Conservation (phyloP, 2,113 vertebrate species). For the Centropus bengalensis region DNA sequence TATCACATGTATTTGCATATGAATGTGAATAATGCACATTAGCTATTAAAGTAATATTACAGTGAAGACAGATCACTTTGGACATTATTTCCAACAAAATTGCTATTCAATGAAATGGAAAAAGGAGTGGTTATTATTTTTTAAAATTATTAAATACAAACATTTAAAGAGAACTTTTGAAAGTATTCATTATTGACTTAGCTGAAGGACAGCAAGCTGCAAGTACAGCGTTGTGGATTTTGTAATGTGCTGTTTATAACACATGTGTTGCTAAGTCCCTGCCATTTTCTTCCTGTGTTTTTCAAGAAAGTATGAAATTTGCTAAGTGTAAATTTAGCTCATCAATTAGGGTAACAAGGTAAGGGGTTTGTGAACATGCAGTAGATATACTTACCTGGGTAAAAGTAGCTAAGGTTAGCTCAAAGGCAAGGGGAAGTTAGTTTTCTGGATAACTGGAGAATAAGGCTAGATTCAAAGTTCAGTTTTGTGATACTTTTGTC, state of each 20-base stretch:
- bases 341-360: neutral
- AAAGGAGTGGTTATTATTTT: neutral
- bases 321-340: neutral
- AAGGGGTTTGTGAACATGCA: neutral
- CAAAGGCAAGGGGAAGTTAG: neutral
- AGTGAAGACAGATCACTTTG: neutral
- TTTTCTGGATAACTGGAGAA: neutral
- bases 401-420: constrained; percentile 10
- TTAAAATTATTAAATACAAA: neutral
- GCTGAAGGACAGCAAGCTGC: neutral
- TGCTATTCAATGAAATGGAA: neutral
- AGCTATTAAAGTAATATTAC: constrained; percentile 25
- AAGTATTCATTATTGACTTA: neutral
- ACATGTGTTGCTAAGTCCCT: neutral
- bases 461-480: constrained; percentile 3
- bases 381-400: neutral
- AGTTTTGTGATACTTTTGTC: constrained; percentile 15
- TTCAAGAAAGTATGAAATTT: neutral
- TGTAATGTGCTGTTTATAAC: neutral
- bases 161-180: neutral
- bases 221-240: neutral
- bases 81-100: neutral
- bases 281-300: neutral
- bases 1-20: constrained; percentile 1
- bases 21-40: neutral